Conservation (phyloP, 1,140 invertebrate species). For the Saccostrea glomerata region DNA sequence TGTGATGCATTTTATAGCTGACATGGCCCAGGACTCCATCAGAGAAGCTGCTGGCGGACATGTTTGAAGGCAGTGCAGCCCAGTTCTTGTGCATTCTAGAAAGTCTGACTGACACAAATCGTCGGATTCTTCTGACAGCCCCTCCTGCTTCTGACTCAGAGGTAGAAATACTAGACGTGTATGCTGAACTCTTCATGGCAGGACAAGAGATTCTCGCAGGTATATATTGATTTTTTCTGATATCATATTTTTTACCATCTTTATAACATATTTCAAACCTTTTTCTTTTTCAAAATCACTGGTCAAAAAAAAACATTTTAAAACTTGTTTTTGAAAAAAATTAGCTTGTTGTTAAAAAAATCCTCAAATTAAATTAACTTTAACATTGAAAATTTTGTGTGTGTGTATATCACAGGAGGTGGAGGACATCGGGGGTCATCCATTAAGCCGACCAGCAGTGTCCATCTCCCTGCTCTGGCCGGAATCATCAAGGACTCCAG, state of each 20-base stretch:
- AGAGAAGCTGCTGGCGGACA: constrained; percentile 77
- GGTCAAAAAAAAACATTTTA: no score
- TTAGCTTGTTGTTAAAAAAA: no score
- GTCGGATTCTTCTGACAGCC: constrained; percentile 73
- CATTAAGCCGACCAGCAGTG: constrained; percentile 64
- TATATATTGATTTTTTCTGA: constrained; percentile 28
- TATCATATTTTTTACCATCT: no score
- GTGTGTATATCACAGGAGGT: constrained; percentile 60
- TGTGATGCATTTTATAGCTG: constrained; percentile 61
- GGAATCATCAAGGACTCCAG: constrained; percentile 61
- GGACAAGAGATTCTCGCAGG: constrained; percentile 78
- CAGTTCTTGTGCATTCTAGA: constrained; percentile 78
- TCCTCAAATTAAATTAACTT: no score
- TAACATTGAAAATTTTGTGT: neutral
- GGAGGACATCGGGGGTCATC: constrained; percentile 63
- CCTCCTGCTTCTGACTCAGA: constrained; percentile 77
- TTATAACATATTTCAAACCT: neutral
- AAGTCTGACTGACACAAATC: constrained; percentile 75
- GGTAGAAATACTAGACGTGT: constrained; percentile 78
- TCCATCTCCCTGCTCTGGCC: constrained; percentile 62
- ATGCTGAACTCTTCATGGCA: constrained; percentile 77
- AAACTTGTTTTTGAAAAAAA: no score
- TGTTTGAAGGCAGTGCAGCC: constrained; percentile 79
- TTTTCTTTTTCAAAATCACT: no score
- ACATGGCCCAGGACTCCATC: constrained; percentile 78